Evolutionary conservation across 2,888 invertebrate genomes (phyloP), one percentile per base, ranked within the genome.

Genomic region (Protodeltote pygarga): DNA sequence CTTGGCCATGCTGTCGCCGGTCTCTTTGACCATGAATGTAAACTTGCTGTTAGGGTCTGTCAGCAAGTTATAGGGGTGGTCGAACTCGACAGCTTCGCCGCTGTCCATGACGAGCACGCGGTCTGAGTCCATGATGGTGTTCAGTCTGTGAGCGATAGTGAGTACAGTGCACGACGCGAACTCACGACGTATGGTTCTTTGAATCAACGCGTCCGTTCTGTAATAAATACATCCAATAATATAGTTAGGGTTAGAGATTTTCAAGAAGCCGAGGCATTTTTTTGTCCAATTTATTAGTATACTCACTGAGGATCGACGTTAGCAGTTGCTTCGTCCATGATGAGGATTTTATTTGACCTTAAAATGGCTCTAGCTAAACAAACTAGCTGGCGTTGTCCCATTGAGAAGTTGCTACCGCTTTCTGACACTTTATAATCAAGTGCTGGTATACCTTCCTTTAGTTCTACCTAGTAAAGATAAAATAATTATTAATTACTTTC

Each of bases 121-220:
- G 85, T 98, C 97, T 0, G 96, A 97, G 80, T 98, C 98, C 95
- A 98, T 98, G 52, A 98, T 95, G 0, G 98, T 98, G 77, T 98
- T 95, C 14, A 98, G 89, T 17, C 98, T 94, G 85, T 98, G 98
- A 2, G 98, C 98, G 17, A 98, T 97, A 0, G 97, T 98, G 13
- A 98, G 85, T 6, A 98, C 97, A 0, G 97, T 97, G 78, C 97
- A 98, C 0, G 94, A 76, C 3, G 92, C 89, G 74, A 98, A 98
- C 81, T 96, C 95, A 4, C 90, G 92, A 20, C 97, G 93, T 28
- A 98, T 97, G 0, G 97, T 97, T 63, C 93, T 93, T 79, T 97
- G 98, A 64, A 98, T 98, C 23, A 98, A 85, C 0, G 93, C 93
- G 79, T 98, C 97, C 5, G 92, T 92, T 59, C 92, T 92, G 77